These are phyloP conservation scores for Drosophila lacicola DNA, from an alignment of 2,888 invertebrate species.

Conservation along the genomic window DNA sequence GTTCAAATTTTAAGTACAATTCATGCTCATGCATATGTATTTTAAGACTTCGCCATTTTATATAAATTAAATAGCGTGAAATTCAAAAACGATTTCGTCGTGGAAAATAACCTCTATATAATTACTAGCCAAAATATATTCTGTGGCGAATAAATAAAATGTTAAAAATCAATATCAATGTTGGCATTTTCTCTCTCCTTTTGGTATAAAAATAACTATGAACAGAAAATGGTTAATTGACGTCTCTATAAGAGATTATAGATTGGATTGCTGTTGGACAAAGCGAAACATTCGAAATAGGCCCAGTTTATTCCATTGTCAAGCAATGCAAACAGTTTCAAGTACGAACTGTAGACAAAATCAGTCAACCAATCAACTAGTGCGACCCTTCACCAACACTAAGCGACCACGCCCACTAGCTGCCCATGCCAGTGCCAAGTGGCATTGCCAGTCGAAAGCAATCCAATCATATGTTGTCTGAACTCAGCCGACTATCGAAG, in stretches of 20 bases:
- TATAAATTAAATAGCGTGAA: neutral
- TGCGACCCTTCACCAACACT: conserved; percentile 50
- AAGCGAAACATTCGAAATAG: too few relatives aligned
- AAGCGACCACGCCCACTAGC: conserved; percentile 37
- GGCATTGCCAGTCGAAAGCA: conserved; percentile 45
- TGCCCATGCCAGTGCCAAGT: conserved; percentile 27
- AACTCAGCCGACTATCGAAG: conserved; percentile 52
- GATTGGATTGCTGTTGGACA: too few relatives aligned
- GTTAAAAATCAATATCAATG: too few relatives aligned
- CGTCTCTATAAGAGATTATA: too few relatives aligned
- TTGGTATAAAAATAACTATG: too few relatives aligned
- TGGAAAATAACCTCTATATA: too few relatives aligned
- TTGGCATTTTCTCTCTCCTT: too few relatives aligned
- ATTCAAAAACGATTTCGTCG: neutral
- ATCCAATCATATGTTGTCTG: conserved; percentile 49
- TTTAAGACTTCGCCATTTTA: neutral
- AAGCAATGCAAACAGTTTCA: conserved; percentile 11
- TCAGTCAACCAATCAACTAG: conserved; percentile 45
- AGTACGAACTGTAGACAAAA: conserved; percentile 36
- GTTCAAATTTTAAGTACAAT: conserved; percentile 18
- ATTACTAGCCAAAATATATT: too few relatives aligned
- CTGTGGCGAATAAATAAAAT: too few relatives aligned
- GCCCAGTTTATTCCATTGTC: neutral
- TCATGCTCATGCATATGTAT: conserved; percentile 52
- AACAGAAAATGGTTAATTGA: too few relatives aligned